Evolutionary conservation across 2,888 invertebrate genomes (phyloP).

Genomic region (Drosophila borborema): DNA sequence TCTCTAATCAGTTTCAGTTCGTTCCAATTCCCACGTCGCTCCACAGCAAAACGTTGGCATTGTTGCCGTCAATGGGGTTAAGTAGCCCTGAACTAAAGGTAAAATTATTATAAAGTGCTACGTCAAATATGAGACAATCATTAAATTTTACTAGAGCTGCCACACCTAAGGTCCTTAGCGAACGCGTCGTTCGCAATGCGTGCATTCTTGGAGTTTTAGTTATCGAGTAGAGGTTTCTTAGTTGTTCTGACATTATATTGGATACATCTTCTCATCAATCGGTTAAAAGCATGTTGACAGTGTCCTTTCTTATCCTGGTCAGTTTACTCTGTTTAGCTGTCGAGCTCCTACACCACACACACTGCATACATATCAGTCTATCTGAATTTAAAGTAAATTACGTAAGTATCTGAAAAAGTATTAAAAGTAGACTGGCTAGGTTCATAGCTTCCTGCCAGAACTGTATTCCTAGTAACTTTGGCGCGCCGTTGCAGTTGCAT

Average conservation of each 20-base stretch:
- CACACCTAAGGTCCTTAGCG: too few species aligned
- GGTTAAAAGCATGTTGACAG: background rate
- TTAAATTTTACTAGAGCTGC: too few species aligned
- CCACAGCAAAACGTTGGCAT: background rate
- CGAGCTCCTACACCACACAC: background rate
- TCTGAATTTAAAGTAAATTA: background rate
- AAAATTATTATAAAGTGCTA: background rate
- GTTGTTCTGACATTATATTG: too few species aligned
- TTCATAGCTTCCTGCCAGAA: background rate
- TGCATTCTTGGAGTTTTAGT: too few species aligned
- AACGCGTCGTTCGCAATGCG: too few species aligned
- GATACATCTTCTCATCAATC: too few species aligned
- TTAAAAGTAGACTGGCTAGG: background rate
- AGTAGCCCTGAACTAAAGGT: conserved; percentile 17
- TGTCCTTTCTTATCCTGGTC: background rate
- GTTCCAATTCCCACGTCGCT: conserved; percentile 29
- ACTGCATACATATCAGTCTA: background rate
- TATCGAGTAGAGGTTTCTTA: too few species aligned
- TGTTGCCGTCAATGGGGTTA: conserved; percentile 1
- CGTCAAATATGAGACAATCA: background rate
- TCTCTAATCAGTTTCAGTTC: conserved; percentile 7
- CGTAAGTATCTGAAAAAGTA: background rate
- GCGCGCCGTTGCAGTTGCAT: conserved; percentile 16
- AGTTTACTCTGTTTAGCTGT: background rate
- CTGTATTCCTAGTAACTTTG: background rate